Evolutionary conservation across 2,888 invertebrate genomes (phyloP), one percentile per base, ranked within the genome.

Genomic region (Drosophila rubida): DNA sequence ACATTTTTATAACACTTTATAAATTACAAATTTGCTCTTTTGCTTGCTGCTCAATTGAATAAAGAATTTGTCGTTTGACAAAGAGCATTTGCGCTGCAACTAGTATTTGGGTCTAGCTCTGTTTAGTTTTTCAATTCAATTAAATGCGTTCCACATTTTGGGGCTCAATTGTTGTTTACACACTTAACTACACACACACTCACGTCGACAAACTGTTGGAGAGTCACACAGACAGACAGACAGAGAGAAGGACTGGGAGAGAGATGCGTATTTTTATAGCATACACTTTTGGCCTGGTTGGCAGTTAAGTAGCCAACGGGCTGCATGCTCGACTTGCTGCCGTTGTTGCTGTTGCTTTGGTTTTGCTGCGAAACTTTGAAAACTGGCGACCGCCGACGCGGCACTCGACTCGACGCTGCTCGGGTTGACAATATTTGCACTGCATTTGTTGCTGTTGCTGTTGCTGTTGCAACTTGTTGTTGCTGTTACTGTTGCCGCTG

Each of bases 341-440:
- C 53, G 22, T 37, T 60, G 46, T 45, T 63, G 35, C 46, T 59
- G 14, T 44, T 30, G 42, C 57, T 63, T 61, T 65, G 62, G 59
- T 61, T 82, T 54, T 66, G 66, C 62, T 58, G 58, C 51, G 58
- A 75, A 81, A 84, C 82, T 88, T 84, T 87, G 88, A 81, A 88
- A 88, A 72, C 88, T 84, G 69, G 48, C 64, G 48, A 78, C 78
- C 70, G 60, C 60, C 51, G 35, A 50, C 64, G 48, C 58, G 49
- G 66, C 63, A 57, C 61, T 76, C 55, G 58, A 45, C 46, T 65
- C 25, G 25, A 27, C 27, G 8, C 27, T 27, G 8, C 27, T 27
- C 48, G 69, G 64, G 60, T 74, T 82, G 82, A 86, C 82, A 82
- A 86, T 88, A 82, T 82, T 87, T 86, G 82, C 68, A 51, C 66